These are phyloP conservation scores for Hydrocynus forskahlii DNA, from an alignment of 2,797 vertebrate genomes.

Conservation along the genomic window DNA sequence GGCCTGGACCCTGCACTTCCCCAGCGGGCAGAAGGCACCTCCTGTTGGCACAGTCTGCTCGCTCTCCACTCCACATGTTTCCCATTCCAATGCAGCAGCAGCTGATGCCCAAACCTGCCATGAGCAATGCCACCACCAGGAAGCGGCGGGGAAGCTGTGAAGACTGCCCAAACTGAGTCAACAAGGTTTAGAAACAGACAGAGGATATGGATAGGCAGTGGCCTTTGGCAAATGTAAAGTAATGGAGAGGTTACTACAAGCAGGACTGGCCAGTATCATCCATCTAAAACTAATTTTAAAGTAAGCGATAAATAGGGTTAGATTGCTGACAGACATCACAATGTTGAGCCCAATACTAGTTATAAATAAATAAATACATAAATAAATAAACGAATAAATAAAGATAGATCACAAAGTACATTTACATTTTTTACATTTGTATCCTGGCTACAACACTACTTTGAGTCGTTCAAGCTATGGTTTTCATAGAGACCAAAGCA, in stretches of 20 bases:
- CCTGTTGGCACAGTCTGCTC: slow-evolving; percentile 60
- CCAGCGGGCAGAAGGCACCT: slow-evolving; percentile 60
- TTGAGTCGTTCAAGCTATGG: no score
- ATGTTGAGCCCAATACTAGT: no score
- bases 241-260: background rate
- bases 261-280: background rate
- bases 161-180: slow-evolving; percentile 11
- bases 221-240: background rate
- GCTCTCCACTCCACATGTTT: slow-evolving; percentile 61
- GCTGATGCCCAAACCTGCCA: slow-evolving; percentile 54
- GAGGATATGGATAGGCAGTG: slow-evolving; percentile 17
- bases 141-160: slow-evolving; percentile 33
- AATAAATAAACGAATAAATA: no score
- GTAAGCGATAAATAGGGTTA: no score
- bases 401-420: no score
- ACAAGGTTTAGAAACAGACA: slow-evolving; percentile 28
- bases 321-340: no score
- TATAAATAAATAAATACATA: no score
- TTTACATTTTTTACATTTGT: no score
- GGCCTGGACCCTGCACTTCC: slow-evolving; percentile 49
- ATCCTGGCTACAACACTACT: no score
- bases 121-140: slow-evolving; percentile 19
- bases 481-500: no score
- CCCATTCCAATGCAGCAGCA: slow-evolving; percentile 64
- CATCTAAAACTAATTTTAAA: no score